Base-by-base conservation (phyloP, 2,888 invertebrate genomes). In the Ormyrus labotus region DNA sequence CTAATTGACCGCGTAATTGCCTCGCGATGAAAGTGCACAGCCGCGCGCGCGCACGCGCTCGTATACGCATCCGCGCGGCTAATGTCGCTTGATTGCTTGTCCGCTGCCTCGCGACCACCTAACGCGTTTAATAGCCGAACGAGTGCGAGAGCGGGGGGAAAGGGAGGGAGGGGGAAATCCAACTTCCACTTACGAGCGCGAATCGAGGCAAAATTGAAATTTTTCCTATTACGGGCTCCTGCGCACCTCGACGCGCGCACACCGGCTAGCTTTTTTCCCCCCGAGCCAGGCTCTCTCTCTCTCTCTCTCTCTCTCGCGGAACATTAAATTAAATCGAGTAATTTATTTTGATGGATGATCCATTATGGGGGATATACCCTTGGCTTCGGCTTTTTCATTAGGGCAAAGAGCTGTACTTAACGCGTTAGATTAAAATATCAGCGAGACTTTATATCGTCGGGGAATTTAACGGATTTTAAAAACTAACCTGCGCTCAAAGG, bases 1-100 rank as follows among this genome's bases (percentile, higher is more conserved):
- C 60, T 72, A 68, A 73, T 68, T 78, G 68, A 68, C 55, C 61
- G 61, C 53, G 55, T 73, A 78, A 78, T 78, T 78, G 61, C 53
- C 47, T 47, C 47, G 53, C 60, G 53, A 71, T 71, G 77, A 65
- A 71, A 71, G 58, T 76, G 53, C 51, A n/a, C 13, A 50, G 51
- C 13, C 7, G 6, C 8, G 19, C 19, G 19, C 19, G 19, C 19
- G 19, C 11, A n/a, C n/a, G 19, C 19, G 19, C 19, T 19, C 19
- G 19, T 19, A 19, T 67, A 19, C 9, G 48, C 11, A 9, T 13
- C 8, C 65, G 57, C 51, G 63, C 10, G 34, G 60, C 19, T 68
- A 68, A 76, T 76, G 61, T 53, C 75, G 60, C 60, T 76, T 61
- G 61, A 76, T 68, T 76, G 53, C 75, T 48, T n/a, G 65, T 13